Conservation (phyloP, 2,888 invertebrate species). For the Ophonus ardosiacus region DNA sequence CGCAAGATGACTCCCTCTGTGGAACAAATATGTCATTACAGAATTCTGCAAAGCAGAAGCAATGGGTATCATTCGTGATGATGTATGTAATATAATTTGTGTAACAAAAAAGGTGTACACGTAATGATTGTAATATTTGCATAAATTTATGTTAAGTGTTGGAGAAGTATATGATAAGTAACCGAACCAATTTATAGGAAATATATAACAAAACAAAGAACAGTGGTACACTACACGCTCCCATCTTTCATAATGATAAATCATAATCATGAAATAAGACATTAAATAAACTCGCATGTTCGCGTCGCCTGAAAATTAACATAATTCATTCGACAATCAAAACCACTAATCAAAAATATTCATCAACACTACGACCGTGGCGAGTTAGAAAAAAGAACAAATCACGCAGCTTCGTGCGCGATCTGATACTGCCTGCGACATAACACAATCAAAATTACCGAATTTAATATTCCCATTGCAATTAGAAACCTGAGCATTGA, state of each 20-base stretch:
- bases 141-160: background rate
- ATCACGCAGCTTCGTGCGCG: constrained; percentile 40
- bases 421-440: constrained; percentile 34
- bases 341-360: constrained; percentile 51
- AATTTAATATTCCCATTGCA: constrained; percentile 59
- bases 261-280: constrained; percentile 40
- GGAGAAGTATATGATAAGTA: background rate
- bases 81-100: no score
- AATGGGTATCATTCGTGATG: no score
- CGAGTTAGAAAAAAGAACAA: constrained; percentile 39
- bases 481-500: constrained; percentile 57
- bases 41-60: no score
- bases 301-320: constrained; percentile 48
- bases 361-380: constrained; percentile 32
- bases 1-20: no score
- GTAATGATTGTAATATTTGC: background rate
- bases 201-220: background rate
- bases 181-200: background rate
- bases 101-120: background rate
- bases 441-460: constrained; percentile 60
- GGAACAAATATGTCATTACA: no score
- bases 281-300: constrained; percentile 32
- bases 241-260: constrained; percentile 29
- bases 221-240: background rate
- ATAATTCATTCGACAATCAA: constrained; percentile 57